A percentile compares a stretch with the other conserved stretches of the same genome.
phyloP scores from a whole-genome alignment of 2,797 vertebrate species.

The Acanthurus leucopareius region DNA sequence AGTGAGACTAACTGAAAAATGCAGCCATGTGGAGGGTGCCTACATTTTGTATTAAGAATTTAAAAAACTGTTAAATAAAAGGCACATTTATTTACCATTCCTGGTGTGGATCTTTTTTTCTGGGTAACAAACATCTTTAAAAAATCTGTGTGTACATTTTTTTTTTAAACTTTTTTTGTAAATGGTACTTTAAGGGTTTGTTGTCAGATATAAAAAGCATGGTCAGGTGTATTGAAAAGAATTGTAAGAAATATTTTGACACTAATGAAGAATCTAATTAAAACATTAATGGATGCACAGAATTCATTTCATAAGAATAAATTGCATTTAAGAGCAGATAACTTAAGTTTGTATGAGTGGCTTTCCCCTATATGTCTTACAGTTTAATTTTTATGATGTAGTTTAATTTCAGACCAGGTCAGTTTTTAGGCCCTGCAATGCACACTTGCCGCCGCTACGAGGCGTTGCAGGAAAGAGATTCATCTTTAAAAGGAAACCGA shows the following conservation, averaged over 20 bases:
- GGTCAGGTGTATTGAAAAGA: neutral
- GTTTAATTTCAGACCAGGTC: rapidly evolving
- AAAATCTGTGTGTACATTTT: neutral
- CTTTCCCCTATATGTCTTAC: too few species aligned
- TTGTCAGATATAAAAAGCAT: neutral
- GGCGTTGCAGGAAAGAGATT: conserved; percentile 41
- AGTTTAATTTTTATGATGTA: too few species aligned
- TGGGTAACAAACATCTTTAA: neutral
- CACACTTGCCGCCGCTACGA: conserved; percentile 19
- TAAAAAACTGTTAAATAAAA: conserved; percentile 71
- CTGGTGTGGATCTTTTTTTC: neutral
- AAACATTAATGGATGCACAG: neutral
- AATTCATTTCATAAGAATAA: too few species aligned
- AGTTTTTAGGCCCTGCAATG: neutral
- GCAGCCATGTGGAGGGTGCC: conserved; percentile 58
- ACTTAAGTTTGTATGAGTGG: too few species aligned
- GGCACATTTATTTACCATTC: conserved; percentile 53
- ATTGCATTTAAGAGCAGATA: neutral
- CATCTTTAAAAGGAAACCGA: neutral
- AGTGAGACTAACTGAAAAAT: conserved; percentile 41
- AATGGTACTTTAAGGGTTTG: neutral
- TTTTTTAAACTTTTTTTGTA: neutral
- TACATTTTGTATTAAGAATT: conserved; percentile 70
- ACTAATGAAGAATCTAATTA: neutral
- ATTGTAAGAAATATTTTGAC: neutral